Evolutionary conservation across 2,888 invertebrate genomes (phyloP), one percentile per base, ranked within the genome.

Genomic region (Flexamia atlantica): DNA sequence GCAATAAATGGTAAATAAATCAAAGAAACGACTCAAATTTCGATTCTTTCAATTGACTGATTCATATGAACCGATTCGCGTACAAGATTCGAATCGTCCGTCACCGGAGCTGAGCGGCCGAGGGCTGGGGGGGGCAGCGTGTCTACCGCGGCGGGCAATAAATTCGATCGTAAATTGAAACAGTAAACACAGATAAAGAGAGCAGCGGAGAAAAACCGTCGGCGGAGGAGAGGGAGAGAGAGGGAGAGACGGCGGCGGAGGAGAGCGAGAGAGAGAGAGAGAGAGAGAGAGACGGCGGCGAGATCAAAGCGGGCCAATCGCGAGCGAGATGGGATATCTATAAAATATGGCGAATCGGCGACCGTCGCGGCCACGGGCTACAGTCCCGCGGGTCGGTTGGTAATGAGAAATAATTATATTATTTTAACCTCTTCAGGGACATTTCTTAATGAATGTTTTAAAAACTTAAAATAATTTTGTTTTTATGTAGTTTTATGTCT

Each of bases 101-200:
- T n/a, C n/a, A n/a, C n/a, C n/a, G n/a, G n/a, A n/a, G n/a, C n/a
- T n/a, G n/a, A n/a, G n/a, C n/a, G n/a, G n/a, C n/a, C n/a, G 30
- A 28, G 64, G 82, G 68, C 50, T 50, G 23, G 50, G 42, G 82
- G 82, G 36, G 82, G 30, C 64, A 50, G n/a, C 64, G 82, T 76
- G 64, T 82, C 64, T 76, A 84, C 74, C 76, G 82, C 64, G 70
- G 50, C 57, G 42, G 64, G 79, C 57, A 84, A 76, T 53, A 57
- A 50, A 79, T 79, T 60, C 81, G 40, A 36, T 36, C 60, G 81
- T 81, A 81, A 82, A 83, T 42, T 83, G 72, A 83, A 72, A 53
- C 42, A 82, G 84, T 76, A 64, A 82, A 82, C 79, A 82, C 46
- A 42, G 81, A 82, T 84, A 84, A 84, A 82, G 28, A 40, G 42